Conservation (phyloP, 2,888 invertebrate species). For the Halictus ligatus region DNA sequence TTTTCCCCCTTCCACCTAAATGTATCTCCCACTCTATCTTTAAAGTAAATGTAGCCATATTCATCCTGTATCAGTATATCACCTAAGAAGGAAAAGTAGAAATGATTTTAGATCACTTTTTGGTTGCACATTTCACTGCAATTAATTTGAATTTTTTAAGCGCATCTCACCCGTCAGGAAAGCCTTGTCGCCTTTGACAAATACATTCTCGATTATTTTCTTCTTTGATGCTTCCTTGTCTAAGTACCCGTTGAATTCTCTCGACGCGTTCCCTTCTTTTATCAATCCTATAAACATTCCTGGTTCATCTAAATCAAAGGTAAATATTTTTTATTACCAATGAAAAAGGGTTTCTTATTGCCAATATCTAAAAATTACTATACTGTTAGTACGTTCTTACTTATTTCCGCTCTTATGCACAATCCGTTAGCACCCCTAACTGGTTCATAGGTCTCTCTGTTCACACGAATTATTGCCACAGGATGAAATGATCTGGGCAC, state of each 20-base stretch:
- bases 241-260: slow-evolving; percentile 90
- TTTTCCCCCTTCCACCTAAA: slow-evolving; percentile 90
- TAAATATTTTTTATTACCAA: background rate
- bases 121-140: background rate
- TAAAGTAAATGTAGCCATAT: slow-evolving; percentile 88
- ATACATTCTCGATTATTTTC: slow-evolving; percentile 88
- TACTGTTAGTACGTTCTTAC: slow-evolving; percentile 64
- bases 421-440: slow-evolving; percentile 93
- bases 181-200: slow-evolving; percentile 88
- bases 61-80: slow-evolving; percentile 88
- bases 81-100: slow-evolving; percentile 71
- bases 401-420: slow-evolving; percentile 86
- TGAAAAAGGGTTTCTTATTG: background rate
- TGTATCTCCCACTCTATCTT: slow-evolving; percentile 88
- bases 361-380: background rate
- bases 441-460: slow-evolving; percentile 94
- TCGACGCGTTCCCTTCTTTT: slow-evolving; percentile 87
- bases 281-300: slow-evolving; percentile 94
- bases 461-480: slow-evolving; percentile 95
- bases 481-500: slow-evolving; percentile 90
- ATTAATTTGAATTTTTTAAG: background rate
- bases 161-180: slow-evolving; percentile 86
- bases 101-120: background rate
- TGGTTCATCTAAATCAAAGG: slow-evolving; percentile 88
- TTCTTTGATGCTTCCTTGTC: slow-evolving; percentile 87